Conservation (phyloP, 2,113 vertebrate species). For the Pelecanus crispus region DNA sequence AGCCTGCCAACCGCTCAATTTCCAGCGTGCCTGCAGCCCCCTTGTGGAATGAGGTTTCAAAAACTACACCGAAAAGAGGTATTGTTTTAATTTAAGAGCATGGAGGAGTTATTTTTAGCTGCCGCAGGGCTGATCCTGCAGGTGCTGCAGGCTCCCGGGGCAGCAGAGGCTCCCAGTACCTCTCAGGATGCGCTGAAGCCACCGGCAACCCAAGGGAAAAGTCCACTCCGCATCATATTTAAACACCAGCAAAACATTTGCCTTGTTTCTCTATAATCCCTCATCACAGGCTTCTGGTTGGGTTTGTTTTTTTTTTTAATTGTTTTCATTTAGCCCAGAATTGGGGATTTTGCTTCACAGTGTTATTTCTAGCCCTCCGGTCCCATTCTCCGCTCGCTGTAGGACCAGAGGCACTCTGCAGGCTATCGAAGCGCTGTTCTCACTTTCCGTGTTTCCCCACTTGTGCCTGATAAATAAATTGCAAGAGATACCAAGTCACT, state of each 20-base stretch:
- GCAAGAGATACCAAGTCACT: background rate
- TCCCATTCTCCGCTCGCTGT: background rate
- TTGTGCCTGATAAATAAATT: background rate
- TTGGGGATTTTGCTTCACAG: background rate
- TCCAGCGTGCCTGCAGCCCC: constrained; percentile 67
- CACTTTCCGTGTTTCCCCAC: background rate
- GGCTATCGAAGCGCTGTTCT: background rate
- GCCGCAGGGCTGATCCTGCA: fast-evolving
- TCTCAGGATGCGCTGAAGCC: fast-evolving
- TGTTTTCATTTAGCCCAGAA: background rate
- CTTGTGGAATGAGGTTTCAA: constrained; percentile 74
- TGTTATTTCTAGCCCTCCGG: background rate
- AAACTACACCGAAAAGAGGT: background rate
- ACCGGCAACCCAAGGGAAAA: fast-evolving
- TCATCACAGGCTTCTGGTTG: background rate
- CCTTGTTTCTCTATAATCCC: background rate
- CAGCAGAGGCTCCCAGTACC: background rate
- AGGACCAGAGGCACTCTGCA: background rate
- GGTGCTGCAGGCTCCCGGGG: background rate
- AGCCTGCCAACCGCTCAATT: background rate
- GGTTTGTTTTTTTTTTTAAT: background rate
- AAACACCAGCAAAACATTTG: background rate
- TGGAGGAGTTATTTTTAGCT: background rate
- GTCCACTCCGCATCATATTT: fast-evolving
- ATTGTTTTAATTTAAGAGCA: constrained; percentile 34